These are phyloP conservation scores for Ganaspis brasiliensis DNA, from an alignment of 2,888 invertebrate species.

Conservation along the genomic window DNA sequence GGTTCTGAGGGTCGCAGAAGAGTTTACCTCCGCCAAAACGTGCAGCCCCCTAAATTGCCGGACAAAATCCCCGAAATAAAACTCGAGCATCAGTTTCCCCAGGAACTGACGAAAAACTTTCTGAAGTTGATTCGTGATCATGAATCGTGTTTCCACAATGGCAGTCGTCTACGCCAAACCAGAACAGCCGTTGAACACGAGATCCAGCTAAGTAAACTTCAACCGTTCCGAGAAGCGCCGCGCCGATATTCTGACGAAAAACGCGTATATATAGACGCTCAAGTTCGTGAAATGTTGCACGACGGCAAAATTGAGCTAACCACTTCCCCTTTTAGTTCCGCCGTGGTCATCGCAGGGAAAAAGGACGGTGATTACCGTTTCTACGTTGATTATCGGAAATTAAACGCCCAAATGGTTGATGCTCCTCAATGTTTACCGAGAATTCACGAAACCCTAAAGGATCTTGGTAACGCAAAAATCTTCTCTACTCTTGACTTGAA, in stretches of 20 bases:
- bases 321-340: background rate
- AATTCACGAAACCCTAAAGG: background rate
- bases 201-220: background rate
- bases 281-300: constrained; percentile 39
- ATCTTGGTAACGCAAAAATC: background rate
- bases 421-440: background rate
- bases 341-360: background rate
- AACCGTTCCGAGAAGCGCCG: background rate
- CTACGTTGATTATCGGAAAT: background rate
- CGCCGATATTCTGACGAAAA: constrained; percentile 56
- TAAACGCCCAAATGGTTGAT: background rate
- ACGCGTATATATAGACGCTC: constrained; percentile 50
- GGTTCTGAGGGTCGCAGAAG: background rate
- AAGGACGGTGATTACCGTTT: background rate
- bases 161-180: background rate
- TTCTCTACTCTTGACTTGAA: background rate
- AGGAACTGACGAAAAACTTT: background rate
- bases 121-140: background rate
- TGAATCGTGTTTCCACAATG: background rate
- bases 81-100: background rate
- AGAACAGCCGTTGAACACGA: constrained; percentile 8
- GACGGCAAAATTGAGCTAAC: constrained; percentile 34
- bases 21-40: background rate
- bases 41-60: no score
- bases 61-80: background rate